Percentiles rank a stretch among this genome's conserved stretches.
Conservation (phyloP, 2,888 invertebrate species). For the Zaprionus bogoriensis region DNA sequence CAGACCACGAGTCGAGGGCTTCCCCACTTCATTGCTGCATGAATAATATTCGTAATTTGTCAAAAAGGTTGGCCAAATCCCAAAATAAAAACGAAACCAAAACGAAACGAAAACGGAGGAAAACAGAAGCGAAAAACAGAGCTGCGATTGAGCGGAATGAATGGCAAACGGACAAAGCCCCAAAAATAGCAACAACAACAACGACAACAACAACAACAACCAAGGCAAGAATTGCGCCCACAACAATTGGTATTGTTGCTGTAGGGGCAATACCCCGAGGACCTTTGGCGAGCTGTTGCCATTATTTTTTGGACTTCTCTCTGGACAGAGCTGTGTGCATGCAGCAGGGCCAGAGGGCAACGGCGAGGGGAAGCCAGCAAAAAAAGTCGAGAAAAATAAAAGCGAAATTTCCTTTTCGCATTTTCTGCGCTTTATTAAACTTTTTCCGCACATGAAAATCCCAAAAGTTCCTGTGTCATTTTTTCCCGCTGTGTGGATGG, state of each 20-base stretch:
- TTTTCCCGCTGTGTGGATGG: conserved; percentile 47
- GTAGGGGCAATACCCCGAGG: conserved; percentile 67
- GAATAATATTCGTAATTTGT: conserved; percentile 80
- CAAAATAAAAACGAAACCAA: conserved; percentile 53
- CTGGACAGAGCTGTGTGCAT: conserved; percentile 42
- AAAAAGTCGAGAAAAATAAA: conserved; percentile 55
- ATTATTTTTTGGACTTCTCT: conserved; percentile 64
- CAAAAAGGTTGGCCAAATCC: conserved; percentile 77
- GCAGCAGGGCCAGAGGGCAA: neutral
- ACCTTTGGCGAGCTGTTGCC: conserved; percentile 78
- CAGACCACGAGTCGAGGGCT: conserved; percentile 55
- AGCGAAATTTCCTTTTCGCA: conserved; percentile 77
- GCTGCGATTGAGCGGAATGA: conserved; percentile 72
- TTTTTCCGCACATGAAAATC: conserved; percentile 69
- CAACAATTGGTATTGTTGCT: conserved; percentile 16
- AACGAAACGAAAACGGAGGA: conserved; percentile 13
- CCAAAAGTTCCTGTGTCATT: conserved; percentile 79
- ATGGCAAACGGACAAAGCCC: conserved; percentile 30
- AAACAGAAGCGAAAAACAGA: conserved; percentile 52
- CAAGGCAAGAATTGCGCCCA: conserved; percentile 31
- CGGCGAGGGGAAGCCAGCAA: neutral
- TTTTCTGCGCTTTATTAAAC: conserved; percentile 79
- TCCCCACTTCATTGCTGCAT: conserved; percentile 78
- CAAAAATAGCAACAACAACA: conserved; percentile 32
- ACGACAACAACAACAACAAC: conserved; percentile 24